These are phyloP conservation scores for Atlantisia rogersi DNA, from an alignment of 2,113 vertebrate genomes.

Conservation along the genomic window DNA sequence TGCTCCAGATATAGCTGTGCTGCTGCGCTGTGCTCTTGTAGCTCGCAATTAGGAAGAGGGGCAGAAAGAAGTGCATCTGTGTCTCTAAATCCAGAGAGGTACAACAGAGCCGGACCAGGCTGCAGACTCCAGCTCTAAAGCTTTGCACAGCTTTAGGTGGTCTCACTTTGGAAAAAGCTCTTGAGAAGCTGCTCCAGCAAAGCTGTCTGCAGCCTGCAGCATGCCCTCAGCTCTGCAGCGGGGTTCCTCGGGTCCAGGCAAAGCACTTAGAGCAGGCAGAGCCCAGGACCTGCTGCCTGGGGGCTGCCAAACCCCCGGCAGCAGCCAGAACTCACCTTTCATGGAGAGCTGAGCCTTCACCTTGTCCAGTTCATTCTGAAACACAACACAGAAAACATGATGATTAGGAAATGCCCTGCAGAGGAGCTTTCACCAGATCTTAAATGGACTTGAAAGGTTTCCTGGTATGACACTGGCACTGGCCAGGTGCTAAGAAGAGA, in stretches of 20 bases:
- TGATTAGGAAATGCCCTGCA: not conserved
- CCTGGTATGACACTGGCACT: not conserved
- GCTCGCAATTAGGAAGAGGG: not conserved
- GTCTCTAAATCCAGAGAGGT: not conserved
- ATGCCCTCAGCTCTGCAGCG: fast-evolving
- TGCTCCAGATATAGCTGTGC: not conserved
- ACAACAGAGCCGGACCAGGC: not conserved
- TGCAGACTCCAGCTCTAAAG: not conserved
- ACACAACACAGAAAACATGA: conserved; percentile 7
- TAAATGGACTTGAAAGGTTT: not conserved
- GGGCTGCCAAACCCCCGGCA: fast-evolving
- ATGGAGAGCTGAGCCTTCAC: conserved; percentile 82
- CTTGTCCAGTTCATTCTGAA: conserved; percentile 90
- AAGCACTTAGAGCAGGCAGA: not conserved
- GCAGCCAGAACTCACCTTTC: conserved; percentile 83
- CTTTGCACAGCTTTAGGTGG: not conserved
- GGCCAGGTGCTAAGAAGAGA: not conserved
- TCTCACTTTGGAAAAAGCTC: not conserved
- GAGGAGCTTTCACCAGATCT: not conserved
- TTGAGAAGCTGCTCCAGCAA: not conserved
- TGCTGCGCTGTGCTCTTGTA: not conserved
- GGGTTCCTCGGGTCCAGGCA: not conserved
- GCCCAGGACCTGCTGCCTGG: fast-evolving
- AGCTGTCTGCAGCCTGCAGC: not conserved
- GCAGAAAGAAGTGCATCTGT: not conserved